Evolutionary conservation across 2,888 invertebrate species (phyloP), one percentile per base, ranked within the genome.

Genomic region (Pheosia tremula): DNA sequence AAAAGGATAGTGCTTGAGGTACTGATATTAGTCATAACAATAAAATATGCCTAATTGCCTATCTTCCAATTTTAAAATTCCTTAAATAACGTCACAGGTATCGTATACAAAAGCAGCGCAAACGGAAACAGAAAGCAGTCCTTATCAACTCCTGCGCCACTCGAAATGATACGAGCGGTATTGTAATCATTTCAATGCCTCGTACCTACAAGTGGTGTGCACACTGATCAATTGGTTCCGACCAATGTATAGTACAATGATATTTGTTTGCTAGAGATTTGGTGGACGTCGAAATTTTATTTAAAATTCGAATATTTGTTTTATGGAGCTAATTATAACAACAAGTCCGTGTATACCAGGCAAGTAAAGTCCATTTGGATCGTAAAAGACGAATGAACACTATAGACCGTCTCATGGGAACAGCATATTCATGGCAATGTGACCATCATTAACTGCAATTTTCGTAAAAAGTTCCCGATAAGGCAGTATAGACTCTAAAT

Each of bases 181-280:
- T 37, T 54, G n/a, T 50, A 50, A 50, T 50, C 50, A 10, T 50
- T 50, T 13, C 50, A 50, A 10, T 24, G 11, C 5, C 11, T n/a
- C n/a, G 47, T 47, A 47, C 43, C 43, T 43, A 39, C 39, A 38
- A 49, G 37, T 41, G 41, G 8, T 49, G 5, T 13, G 54, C 24
- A 24, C 11, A 65, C 58, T 64, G 58, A 74, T 70, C 49, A 69
- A 73, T 59, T 59, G 57, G 60, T 65, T 63, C 47, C 43, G 61
- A 58, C 69, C 67, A 73, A 71, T 71, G 59, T 64, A 67, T 63
- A 71, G 59, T 64, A 67, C 64, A 71, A 69, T 68, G 62, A 61
- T 10, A 11, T 37, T 47, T n/a, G 13, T 36, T 57, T n/a, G 45
- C 24, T 24, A 10, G 36, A n/a, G 8, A 24, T 45, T 24, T 37